Base-by-base conservation (phyloP, 2,113 vertebrate genomes). In the Phrynosoma blainvillii region DNA sequence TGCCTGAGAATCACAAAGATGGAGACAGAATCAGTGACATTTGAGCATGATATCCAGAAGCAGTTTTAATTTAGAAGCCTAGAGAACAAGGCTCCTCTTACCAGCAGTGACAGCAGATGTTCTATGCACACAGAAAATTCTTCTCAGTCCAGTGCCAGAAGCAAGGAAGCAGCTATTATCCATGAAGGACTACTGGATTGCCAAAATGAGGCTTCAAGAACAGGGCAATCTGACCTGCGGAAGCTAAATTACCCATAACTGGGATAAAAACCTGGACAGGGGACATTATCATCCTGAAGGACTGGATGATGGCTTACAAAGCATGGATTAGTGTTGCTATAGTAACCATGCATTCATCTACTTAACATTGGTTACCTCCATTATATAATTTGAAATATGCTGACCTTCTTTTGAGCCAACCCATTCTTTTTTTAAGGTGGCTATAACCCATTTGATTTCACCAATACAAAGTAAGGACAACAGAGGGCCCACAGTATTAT, bases 401-500 rank as follows among this genome's bases (percentile, higher is more conserved):
- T 85, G 16, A 14, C 78, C 32, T 36, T 70, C 18, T 2, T 82
- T 42, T 30, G 32, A 77, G 82, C 83, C 73, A 91, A 77, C 75
- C 59, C 90, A 93, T 32, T 59, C 32, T 66, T 79, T 71, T 74
- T 47, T 47, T 12, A 84, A 59, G 91, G 79, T 84, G 93, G 89
- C 93, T 70, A 91, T 91, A 95, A 79, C 18, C 74, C 89, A 93
- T 83, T 92, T 93, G 83, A 91, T 90, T 93, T 93, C 90, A 88
- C 84, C 76, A 89, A 84, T 93, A 95, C 87, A 95, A 96, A 96
- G 94, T 89, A 96, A 93, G 30, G 66, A 70, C 10, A 32, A 27
- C 91, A 93, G 90, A 81, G 78, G 30, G 78, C 86, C 88, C 89
- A 86, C 82, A 75, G 88, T 89, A 85, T 91, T 68, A 94, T 88